Base-by-base conservation (phyloP, 2,888 invertebrate species). In the Clitarchus hookeri region DNA sequence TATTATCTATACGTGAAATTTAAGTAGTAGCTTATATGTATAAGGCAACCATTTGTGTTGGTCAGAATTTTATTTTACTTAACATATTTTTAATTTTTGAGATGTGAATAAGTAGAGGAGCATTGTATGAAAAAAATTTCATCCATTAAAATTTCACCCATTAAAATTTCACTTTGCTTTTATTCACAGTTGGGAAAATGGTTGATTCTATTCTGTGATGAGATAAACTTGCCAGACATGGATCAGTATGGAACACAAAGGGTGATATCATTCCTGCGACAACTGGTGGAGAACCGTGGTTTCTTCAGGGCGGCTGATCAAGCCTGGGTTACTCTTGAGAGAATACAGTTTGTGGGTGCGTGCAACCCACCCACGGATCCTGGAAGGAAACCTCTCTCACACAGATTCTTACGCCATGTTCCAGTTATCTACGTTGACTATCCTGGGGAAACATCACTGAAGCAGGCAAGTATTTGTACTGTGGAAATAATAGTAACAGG, bases 351-450 rank as follows among this genome's bases (percentile, higher is more conserved):
- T 92, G 99, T 99, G 53, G 99, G 99, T 25, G 99, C 99, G 87
- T 99, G 99, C 92, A 99, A 99, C 93, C 99, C 99, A 65, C 99
- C 99, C 0, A 99, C 99, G 6, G 99, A 99, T 94, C 99, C 99
- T 0, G 99, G 99, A 78, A 95, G 99, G 88, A 99, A 99, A 92
- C 98, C 98, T 6, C 93, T 99, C 12, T 98, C 98, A 78, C 97
- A 98, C 92, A 92, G 96, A 90, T 96, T 97, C 91, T 91, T 97
- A 88, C 93, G 99, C 1, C 99, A 99, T 91, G 99, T 99, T 16
- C 99, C 99, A 0, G 98, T 99, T 84, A 98, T 99, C 88, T 99
- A 99, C 91, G 99, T 99, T 83, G 99, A 99, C 92, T 99, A 99
- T 91, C 99, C 99, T 6, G 99, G 99, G 88, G 98, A 99, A 92